Percentiles rank a stretch among this genome's conserved stretches.
Conservation (phyloP, 1,140 invertebrate genomes). For the Procambarus virginalis region DNA sequence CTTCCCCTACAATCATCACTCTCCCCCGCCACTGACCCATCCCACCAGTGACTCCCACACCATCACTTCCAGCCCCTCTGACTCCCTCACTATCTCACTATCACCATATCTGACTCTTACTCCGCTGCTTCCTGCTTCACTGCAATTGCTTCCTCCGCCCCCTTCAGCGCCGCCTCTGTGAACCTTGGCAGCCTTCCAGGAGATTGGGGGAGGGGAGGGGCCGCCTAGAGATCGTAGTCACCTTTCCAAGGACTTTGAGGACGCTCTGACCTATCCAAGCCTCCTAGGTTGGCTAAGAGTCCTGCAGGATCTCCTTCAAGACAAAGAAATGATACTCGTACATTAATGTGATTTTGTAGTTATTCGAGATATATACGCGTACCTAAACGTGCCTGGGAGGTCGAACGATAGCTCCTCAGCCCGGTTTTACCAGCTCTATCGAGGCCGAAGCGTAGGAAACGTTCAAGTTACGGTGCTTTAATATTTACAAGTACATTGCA, state of each 20-base stretch:
- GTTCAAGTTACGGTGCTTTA: too few species aligned
- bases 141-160: neutral
- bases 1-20: neutral
- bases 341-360: neutral
- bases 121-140: neutral
- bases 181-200: neutral
- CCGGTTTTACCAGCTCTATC: too few species aligned
- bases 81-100: slow-evolving; percentile 24
- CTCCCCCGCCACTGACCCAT: too few species aligned
- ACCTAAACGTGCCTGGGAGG: neutral
- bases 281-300: neutral
- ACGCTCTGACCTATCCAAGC: neutral
- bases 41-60: neutral
- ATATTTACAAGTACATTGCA: too few species aligned
- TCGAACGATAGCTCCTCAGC: neutral
- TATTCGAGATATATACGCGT: neutral
- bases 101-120: neutral
- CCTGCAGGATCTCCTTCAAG: neutral
- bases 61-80: neutral
- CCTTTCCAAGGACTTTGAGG: neutral
- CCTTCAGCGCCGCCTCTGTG: neutral
- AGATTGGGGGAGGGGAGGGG: neutral
- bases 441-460: too few species aligned
- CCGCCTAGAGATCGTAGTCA: neutral
- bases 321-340: neutral